phyloP scores from a whole-genome alignment of 2,888 invertebrate species.

The Phoenoteleia sp. region DNA sequence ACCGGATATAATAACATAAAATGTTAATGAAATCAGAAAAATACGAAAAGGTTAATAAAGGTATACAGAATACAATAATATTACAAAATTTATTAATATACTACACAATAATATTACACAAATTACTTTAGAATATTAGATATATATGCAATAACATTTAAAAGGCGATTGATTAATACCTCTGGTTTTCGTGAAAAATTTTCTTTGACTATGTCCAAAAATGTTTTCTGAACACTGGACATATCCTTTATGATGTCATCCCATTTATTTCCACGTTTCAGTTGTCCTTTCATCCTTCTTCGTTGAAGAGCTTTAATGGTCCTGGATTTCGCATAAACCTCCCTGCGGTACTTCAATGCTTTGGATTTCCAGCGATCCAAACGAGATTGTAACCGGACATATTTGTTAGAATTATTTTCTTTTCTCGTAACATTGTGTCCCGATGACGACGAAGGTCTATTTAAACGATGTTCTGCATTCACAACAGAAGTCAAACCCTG shows the following conservation, averaged over 20 bases:
- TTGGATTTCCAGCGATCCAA: background rate
- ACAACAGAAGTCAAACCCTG: background rate
- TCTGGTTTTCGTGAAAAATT: background rate
- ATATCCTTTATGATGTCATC: background rate
- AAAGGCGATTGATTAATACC: too few species aligned
- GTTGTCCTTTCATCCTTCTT: background rate
- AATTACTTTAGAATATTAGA: too few species aligned
- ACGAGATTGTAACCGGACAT: background rate
- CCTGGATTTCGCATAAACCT: background rate
- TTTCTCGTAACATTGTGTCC: background rate
- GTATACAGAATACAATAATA: too few species aligned
- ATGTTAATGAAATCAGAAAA: too few species aligned
- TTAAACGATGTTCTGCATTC: background rate
- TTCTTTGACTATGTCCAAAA: background rate
- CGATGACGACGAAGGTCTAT: background rate
- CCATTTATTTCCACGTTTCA: background rate
- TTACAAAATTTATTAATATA: too few species aligned
- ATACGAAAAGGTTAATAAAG: too few species aligned
- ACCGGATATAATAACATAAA: too few species aligned
- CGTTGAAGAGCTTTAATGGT: background rate
- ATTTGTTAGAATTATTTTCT: background rate
- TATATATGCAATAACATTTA: too few species aligned
- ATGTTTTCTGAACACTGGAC: background rate
- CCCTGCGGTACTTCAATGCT: background rate
- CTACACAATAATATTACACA: too few species aligned